phyloP scores from a whole-genome alignment of 2,797 vertebrate species.

The Percopsis omiscomaycus region DNA sequence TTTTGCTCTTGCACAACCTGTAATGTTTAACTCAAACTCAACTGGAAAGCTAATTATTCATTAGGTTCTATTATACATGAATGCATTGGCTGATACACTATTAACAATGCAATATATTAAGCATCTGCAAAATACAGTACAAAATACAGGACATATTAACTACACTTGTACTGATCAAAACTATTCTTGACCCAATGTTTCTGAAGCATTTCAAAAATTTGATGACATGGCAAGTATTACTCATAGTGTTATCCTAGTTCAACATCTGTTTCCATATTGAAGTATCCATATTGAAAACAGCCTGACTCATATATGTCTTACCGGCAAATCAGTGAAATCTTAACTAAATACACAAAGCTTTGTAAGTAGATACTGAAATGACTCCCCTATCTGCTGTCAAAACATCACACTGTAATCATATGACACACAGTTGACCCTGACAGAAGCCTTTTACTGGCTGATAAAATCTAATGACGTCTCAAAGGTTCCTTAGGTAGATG shows the following conservation, averaged over 20 bases:
- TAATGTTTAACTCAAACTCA: slow-evolving; percentile 2
- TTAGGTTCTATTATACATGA: slow-evolving; percentile 47
- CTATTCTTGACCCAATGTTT: not conserved
- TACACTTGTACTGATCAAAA: too few relatives aligned
- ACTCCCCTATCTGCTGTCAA: slow-evolving; percentile 24
- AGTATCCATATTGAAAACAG: slow-evolving; percentile 10
- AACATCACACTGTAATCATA: slow-evolving; percentile 54
- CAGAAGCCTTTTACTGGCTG: slow-evolving; percentile 61
- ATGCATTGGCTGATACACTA: not conserved
- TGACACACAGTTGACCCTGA: slow-evolving; percentile 56
- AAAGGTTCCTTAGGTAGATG: slow-evolving; percentile 62
- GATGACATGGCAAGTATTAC: too few relatives aligned
- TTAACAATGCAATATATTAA: slow-evolving; percentile 46
- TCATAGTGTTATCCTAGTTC: too few relatives aligned
- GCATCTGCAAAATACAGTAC: slow-evolving; percentile 25
- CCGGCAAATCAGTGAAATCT: too few relatives aligned
- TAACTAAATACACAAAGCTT: too few relatives aligned
- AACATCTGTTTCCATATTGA: slow-evolving; percentile 52
- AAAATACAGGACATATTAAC: too few relatives aligned
- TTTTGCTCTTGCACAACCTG: not conserved
- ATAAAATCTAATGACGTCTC: slow-evolving; percentile 75
- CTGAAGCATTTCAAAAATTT: not conserved
- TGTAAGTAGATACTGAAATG: not conserved
- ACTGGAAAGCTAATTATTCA: slow-evolving; percentile 34
- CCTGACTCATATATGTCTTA: not conserved